Conservation (phyloP, 2,113 vertebrate species). For the Loxodonta africana region DNA sequence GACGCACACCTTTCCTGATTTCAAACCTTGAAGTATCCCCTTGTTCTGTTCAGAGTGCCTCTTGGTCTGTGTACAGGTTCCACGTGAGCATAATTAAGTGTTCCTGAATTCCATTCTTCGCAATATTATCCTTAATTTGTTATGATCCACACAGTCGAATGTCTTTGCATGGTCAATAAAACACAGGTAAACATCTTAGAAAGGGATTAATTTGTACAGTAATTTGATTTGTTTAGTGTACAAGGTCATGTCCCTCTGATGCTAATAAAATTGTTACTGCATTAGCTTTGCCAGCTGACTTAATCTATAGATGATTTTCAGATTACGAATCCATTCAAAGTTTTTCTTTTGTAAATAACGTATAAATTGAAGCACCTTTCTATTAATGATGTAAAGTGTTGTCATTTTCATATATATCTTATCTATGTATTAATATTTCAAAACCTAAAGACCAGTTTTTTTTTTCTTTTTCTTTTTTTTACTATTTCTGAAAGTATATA, state of each 20-base stretch:
- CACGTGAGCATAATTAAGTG: too few species aligned
- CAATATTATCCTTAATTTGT: too few species aligned
- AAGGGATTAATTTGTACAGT: background rate
- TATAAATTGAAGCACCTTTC: background rate
- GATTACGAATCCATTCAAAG: background rate
- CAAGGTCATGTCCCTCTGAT: background rate
- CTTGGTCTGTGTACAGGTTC: too few species aligned
- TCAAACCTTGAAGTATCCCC: too few species aligned
- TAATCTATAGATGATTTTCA: background rate
- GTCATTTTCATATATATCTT: background rate
- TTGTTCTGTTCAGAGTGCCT: too few species aligned
- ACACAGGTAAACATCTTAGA: background rate
- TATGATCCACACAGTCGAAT: too few species aligned
- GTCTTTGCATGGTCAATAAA: too few species aligned
- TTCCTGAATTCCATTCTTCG: too few species aligned
- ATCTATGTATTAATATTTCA: background rate
- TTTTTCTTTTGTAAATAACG: background rate
- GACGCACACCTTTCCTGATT: too few species aligned
- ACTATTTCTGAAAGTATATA: too few species aligned
- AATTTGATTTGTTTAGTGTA: background rate
- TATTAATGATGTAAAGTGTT: background rate
- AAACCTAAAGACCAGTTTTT: background rate
- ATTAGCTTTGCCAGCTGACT: background rate
- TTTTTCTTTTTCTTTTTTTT: conserved; percentile 2
- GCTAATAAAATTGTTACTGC: background rate